phyloP scores from a whole-genome alignment of 2,797 vertebrate species.

The Hypotaenidia philippensis region DNA sequence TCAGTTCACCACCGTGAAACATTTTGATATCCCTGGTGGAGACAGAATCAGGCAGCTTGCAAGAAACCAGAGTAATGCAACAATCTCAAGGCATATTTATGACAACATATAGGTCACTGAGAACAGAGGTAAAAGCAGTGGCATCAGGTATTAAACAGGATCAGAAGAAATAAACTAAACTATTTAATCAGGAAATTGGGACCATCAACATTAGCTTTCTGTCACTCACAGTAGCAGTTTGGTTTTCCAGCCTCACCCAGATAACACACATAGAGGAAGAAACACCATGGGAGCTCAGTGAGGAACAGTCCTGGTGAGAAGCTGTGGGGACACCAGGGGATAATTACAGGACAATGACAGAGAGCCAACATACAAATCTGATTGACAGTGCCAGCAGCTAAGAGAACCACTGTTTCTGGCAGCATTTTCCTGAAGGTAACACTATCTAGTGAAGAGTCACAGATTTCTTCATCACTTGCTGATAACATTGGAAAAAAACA shows the following conservation, averaged over 20 bases:
- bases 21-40: neutral
- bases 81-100: neutral
- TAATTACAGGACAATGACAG: neutral
- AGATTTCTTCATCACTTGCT: neutral
- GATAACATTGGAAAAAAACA: neutral
- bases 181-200: neutral
- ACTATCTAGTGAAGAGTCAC: neutral
- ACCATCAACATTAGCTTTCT: neutral
- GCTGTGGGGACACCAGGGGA: neutral
- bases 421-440: neutral
- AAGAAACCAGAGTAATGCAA: neutral
- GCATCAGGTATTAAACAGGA: neutral
- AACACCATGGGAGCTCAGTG: neutral
- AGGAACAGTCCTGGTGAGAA: neutral
- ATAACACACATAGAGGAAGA: neutral
- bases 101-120: neutral
- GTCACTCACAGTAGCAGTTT: neutral
- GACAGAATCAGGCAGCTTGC: neutral
- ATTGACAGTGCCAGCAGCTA: neutral
- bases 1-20: neutral
- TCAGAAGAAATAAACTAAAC: neutral
- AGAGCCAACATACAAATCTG: neutral
- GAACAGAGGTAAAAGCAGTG: neutral
- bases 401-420: neutral
- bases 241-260: neutral